These are phyloP conservation scores for Diabrotica undecimpunctata DNA, from an alignment of 1,140 invertebrate species.

Conservation along the genomic window DNA sequence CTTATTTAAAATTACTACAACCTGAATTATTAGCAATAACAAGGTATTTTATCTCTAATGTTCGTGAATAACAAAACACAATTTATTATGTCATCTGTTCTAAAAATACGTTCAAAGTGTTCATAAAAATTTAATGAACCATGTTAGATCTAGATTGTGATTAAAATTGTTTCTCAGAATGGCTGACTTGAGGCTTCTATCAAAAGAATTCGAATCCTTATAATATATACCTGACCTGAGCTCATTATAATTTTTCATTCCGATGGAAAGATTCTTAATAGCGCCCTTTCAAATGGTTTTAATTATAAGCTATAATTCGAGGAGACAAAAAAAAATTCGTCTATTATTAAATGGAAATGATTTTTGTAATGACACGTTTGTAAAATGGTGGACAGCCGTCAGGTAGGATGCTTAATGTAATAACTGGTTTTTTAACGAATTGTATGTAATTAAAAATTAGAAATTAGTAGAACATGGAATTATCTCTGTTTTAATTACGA, in stretches of 20 bases:
- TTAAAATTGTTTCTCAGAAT: constrained; percentile 1
- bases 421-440: not conserved
- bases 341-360: not conserved
- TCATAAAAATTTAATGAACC: constrained; percentile 1
- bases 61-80: not conserved
- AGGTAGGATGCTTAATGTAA: not conserved
- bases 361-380: constrained; percentile 1
- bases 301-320: not conserved
- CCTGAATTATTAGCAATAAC: too few relatives aligned
- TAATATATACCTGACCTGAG: not conserved
- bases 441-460: constrained; percentile 1
- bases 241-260: not conserved
- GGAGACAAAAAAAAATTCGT: constrained; percentile 2
- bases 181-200: not conserved
- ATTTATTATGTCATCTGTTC: constrained; percentile 3
- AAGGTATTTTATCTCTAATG: not conserved
- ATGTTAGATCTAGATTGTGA: not conserved
- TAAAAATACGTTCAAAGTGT: not conserved
- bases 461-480: constrained; percentile 1
- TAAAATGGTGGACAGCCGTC: not conserved
- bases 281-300: constrained; percentile 1
- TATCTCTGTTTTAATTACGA: not conserved
- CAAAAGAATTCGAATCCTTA: not conserved
- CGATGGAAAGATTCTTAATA: not conserved
- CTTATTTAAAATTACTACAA: too few relatives aligned